These are phyloP conservation scores for Paracanthobrama guichenoti DNA, from an alignment of 2,113 vertebrate species.

Conservation along the genomic window DNA sequence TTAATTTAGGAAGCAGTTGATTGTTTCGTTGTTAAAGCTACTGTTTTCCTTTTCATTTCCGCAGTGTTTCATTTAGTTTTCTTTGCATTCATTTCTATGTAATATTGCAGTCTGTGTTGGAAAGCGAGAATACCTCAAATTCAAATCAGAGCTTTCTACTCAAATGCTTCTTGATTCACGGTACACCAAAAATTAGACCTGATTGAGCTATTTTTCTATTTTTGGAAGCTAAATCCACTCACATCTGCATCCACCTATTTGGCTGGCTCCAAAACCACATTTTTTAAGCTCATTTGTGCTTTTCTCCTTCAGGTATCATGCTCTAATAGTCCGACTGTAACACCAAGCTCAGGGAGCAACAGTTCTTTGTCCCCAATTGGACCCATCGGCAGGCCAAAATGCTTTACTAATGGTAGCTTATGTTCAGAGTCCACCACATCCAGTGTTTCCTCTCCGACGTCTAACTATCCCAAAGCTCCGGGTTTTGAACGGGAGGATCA, in stretches of 20 bases:
- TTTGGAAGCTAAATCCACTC: neutral
- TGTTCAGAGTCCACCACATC: slow-evolving; percentile 81
- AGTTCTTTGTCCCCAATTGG: slow-evolving; percentile 83
- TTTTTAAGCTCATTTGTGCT: slow-evolving; percentile 72
- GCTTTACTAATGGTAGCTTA: slow-evolving; percentile 79
- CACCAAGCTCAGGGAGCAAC: slow-evolving; percentile 83
- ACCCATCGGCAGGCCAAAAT: slow-evolving; percentile 80
- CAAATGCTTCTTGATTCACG: neutral
- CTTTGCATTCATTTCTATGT: slow-evolving; percentile 30
- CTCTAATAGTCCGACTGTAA: slow-evolving; percentile 82
- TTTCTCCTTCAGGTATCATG: slow-evolving; percentile 82
- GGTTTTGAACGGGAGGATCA: slow-evolving; percentile 87
- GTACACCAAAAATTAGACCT: neutral
- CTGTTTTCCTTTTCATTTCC: slow-evolving; percentile 11
- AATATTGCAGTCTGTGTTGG: slow-evolving; percentile 49
- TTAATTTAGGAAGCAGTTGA: neutral
- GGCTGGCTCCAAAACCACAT: slow-evolving; percentile 45
- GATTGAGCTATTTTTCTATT: neutral
- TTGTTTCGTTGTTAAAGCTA: neutral
- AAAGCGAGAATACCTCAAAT: slow-evolving; percentile 26
- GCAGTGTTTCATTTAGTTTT: slow-evolving; percentile 21
- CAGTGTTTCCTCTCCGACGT: slow-evolving; percentile 79
- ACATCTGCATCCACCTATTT: slow-evolving; percentile 22
- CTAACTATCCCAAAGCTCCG: slow-evolving; percentile 84
- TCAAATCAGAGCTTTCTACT: slow-evolving; percentile 5